A percentile compares a stretch with the other conserved stretches of the same genome.
These are phyloP conservation scores for Eucera pruinosa DNA, from an alignment of 2,888 invertebrate genomes.

Conservation along the genomic window DNA sequence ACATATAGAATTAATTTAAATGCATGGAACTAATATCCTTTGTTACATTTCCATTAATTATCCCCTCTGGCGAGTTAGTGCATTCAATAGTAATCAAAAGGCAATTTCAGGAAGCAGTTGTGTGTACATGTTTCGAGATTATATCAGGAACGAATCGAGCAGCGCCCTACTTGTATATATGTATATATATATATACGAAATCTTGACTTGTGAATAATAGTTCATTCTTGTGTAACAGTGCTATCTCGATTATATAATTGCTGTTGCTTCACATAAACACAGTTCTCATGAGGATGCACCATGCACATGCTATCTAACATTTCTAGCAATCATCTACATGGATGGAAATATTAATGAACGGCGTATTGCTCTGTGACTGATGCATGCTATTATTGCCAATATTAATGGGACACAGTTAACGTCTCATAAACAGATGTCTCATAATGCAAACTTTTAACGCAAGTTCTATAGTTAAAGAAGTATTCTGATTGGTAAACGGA, in stretches of 20 bases:
- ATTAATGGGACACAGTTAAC: neutral
- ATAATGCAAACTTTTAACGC: too few relatives aligned
- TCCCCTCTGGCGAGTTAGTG: neutral
- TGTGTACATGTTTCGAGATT: slow-evolving; percentile 3
- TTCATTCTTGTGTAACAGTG: slow-evolving; percentile 5
- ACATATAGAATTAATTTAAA: neutral
- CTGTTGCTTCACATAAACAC: neutral
- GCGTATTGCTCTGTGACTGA: neutral
- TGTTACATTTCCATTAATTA: neutral
- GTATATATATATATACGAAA: slow-evolving; percentile 2
- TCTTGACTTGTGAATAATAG: slow-evolving; percentile 6
- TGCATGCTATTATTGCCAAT: neutral
- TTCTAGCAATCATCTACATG: neutral
- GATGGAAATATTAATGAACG: neutral
- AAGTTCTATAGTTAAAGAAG: too few relatives aligned
- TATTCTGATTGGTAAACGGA: too few relatives aligned
- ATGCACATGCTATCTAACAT: neutral
- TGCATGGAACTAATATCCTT: neutral
- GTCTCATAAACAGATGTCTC: too few relatives aligned
- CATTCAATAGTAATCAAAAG: slow-evolving; percentile 8
- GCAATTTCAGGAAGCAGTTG: neutral
- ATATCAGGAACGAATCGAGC: slow-evolving; percentile 13
- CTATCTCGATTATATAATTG: slow-evolving; percentile 4
- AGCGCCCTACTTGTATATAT: neutral
- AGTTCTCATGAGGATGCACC: neutral